Base-by-base conservation (phyloP, 2,888 invertebrate species). In the Mesoligia furuncula region DNA sequence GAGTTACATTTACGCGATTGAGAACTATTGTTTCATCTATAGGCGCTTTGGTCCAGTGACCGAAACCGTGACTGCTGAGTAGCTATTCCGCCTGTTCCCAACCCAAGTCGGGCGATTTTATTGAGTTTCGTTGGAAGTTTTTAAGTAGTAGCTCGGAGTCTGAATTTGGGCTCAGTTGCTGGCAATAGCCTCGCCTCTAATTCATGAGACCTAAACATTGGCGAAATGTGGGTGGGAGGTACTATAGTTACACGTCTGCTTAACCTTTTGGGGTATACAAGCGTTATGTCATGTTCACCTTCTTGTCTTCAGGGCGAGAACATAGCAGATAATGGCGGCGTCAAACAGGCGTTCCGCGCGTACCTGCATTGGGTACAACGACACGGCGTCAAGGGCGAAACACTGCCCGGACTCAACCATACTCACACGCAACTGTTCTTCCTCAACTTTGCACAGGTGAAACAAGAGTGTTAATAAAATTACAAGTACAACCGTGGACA, bases 321-420 rank as follows among this genome's bases (percentile, higher is more conserved):
- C 92, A 99, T 99, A 90, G 99, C 99, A 0, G 99, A 99, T 93
- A 99, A 99, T 92, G 99, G 99, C 0, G 99, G 99, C 0, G 97
- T 99, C 73, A 99, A 99, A 91, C 99, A 99, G 94, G 98, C 99
- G 0, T 99, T 98, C 88, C 97, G 98, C 92, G 99, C 99, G 2
- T 99, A 99, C 93, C 97, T 98, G 85, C 97, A 97, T 85, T 99
- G 98, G 98, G 95, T 98, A 20, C 92, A 94, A 62, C 93, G 95
- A 24, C 97, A 98, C 90, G 97, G 98, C 0, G 94, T 97, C 2
- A 95, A 94, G 1, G 96, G 94, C 0, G 98, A 98, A 91, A 97
- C 97, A 73, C 91, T 99, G 87, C 98, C 98, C 0, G 98, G 98
- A 79, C 93, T 98, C 87, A 97, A 98, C 93, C 97, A 98, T 93